A percentile compares a stretch with the other conserved stretches of the same genome.
These are phyloP conservation scores for Aricia artaxerxes DNA, from an alignment of 2,888 invertebrate species.

Conservation along the genomic window DNA sequence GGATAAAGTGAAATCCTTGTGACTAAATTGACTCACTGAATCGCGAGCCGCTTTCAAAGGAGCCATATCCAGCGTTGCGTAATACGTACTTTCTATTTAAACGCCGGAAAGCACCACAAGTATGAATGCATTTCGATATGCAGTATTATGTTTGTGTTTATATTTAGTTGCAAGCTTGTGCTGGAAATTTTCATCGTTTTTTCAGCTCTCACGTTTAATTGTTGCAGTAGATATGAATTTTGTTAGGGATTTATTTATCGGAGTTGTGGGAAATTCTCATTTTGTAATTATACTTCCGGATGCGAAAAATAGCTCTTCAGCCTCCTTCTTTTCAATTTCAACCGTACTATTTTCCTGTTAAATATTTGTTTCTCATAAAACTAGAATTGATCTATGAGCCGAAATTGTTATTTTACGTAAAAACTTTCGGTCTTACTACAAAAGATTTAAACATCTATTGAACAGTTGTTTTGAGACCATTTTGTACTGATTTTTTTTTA, in stretches of 20 bases:
- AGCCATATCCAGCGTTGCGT: slow-evolving; percentile 19
- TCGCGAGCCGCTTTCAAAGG: slow-evolving; percentile 27
- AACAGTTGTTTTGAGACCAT: too few relatives aligned
- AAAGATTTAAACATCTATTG: too few relatives aligned
- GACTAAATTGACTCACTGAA: slow-evolving; percentile 39
- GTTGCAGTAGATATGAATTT: not conserved
- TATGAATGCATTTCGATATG: slow-evolving; percentile 24
- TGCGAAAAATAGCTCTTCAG: not conserved
- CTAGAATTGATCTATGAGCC: too few relatives aligned
- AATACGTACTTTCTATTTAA: slow-evolving; percentile 28
- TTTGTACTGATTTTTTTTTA: too few relatives aligned
- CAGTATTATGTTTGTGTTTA: not conserved
- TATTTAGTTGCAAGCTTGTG: not conserved
- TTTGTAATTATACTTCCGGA: not conserved
- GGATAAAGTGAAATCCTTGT: slow-evolving; percentile 44
- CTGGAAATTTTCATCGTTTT: not conserved
- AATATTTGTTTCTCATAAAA: not conserved
- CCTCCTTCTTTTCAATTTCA: not conserved
- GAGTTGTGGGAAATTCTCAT: too few relatives aligned
- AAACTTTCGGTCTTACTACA: not conserved
- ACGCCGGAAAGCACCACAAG: slow-evolving; percentile 19
- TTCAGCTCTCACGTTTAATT: not conserved
- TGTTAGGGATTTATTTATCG: not conserved
- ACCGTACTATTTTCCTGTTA: not conserved
- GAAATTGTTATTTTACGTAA: not conserved